Conservation (phyloP, 2,888 invertebrate species). For the Ophion ellenae region DNA sequence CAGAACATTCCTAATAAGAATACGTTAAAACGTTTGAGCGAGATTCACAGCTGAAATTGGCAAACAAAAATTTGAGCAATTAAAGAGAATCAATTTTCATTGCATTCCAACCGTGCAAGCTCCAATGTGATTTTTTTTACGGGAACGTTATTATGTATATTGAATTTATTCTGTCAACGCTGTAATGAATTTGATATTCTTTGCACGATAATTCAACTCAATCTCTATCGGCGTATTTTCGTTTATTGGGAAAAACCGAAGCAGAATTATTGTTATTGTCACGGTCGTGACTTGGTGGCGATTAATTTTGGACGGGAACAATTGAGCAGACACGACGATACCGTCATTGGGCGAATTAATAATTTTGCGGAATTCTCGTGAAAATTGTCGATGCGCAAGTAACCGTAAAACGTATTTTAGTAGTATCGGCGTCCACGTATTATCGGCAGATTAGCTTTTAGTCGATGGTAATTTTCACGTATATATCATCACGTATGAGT, state of each 20-base stretch:
- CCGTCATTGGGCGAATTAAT: neutral
- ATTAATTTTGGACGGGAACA: neutral
- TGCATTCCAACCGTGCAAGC: too few relatives aligned
- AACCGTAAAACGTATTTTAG: constrained; percentile 26
- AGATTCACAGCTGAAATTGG: too few relatives aligned
- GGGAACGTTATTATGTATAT: too few relatives aligned
- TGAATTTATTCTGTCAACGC: too few relatives aligned
- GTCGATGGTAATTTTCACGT: constrained; percentile 11
- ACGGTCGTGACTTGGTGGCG: neutral
- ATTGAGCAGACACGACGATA: neutral
- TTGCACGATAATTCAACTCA: neutral
- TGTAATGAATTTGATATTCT: neutral
- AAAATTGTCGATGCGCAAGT: constrained; percentile 3
- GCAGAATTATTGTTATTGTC: neutral
- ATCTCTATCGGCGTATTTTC: neutral
- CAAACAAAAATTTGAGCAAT: too few relatives aligned
- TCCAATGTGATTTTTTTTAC: too few relatives aligned
- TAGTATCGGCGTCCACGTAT: constrained; percentile 7
- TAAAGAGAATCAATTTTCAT: too few relatives aligned
- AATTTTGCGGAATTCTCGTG: neutral
- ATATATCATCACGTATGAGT: neutral
- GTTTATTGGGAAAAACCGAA: neutral
- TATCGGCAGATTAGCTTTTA: constrained; percentile 38
- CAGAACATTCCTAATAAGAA: too few relatives aligned
- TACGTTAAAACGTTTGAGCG: too few relatives aligned